Evolutionary conservation across 2,888 invertebrate genomes (phyloP).

Genomic region (Sinelater perroti): DNA sequence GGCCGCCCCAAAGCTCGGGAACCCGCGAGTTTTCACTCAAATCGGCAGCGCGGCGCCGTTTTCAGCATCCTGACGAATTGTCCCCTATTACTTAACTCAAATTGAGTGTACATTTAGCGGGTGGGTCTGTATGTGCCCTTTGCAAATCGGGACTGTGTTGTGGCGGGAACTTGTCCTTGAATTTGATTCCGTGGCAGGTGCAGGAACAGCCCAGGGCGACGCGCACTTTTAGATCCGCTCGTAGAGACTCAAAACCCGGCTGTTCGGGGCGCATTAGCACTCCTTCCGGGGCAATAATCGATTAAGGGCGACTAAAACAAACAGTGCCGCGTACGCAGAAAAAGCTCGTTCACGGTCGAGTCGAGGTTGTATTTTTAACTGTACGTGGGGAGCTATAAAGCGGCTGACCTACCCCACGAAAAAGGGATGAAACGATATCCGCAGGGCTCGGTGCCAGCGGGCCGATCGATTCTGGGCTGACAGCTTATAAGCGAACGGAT

Average conservation of each 20-base stretch:
- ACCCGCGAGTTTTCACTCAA: constrained; percentile 31
- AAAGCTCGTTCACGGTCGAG: constrained; percentile 16
- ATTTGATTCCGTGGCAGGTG: too few species aligned
- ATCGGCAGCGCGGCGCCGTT: constrained; percentile 13
- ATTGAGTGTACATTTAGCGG: constrained; percentile 19
- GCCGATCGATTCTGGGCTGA: constrained; percentile 13
- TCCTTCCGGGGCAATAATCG: constrained; percentile 20
- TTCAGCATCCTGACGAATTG: constrained; percentile 10
- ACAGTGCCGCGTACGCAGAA: constrained; percentile 22
- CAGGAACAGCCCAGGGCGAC: too few species aligned
- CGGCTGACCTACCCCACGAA: constrained; percentile 41
- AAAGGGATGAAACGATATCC: constrained; percentile 41
- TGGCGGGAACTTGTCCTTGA: too few species aligned
- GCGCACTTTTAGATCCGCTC: neutral
- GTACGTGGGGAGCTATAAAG: constrained; percentile 27
- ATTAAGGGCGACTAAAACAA: constrained; percentile 25
- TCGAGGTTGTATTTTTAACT: constrained; percentile 24
- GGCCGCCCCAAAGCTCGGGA: constrained; percentile 11
- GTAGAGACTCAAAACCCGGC: too few species aligned
- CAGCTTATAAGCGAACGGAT: constrained; percentile 10
- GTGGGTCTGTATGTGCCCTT: too few species aligned
- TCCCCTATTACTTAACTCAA: constrained; percentile 12
- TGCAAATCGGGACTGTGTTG: too few species aligned
- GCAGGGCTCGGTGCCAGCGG: constrained; percentile 37
- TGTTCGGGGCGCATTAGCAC: constrained; percentile 8